phyloP scores from a whole-genome alignment of 2,888 invertebrate species.

The Leucozona laternaria region DNA sequence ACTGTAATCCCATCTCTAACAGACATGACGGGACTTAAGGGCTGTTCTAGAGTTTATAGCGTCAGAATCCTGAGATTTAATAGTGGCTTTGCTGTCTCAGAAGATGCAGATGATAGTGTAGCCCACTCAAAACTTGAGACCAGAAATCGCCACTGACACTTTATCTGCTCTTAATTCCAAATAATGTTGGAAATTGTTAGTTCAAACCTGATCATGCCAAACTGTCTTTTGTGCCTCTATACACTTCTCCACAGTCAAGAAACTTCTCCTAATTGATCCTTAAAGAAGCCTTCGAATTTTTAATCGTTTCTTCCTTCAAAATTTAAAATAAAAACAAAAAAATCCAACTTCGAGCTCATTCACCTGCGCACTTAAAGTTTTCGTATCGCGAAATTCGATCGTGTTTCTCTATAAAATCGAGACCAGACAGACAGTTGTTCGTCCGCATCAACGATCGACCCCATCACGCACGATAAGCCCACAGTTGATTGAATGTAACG shows the following conservation, averaged over 20 bases:
- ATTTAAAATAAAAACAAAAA: not conserved
- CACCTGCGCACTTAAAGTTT: conserved; percentile 57
- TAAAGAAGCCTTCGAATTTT: not conserved
- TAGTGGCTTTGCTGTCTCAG: too few species aligned
- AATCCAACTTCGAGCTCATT: conserved; percentile 20
- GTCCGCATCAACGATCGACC: conserved; percentile 16
- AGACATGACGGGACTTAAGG: too few species aligned
- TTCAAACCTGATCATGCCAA: too few species aligned
- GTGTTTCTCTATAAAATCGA: not conserved
- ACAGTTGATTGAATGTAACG: conserved; percentile 42
- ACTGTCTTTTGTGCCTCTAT: too few species aligned
- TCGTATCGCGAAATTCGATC: conserved; percentile 52
- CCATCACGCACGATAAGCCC: conserved; percentile 21
- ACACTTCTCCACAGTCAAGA: not conserved
- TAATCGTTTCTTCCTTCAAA: not conserved
- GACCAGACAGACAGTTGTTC: not conserved
- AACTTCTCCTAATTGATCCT: not conserved
- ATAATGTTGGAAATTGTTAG: too few species aligned
- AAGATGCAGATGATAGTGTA: too few species aligned
- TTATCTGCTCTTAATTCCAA: too few species aligned
- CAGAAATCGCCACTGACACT: too few species aligned
- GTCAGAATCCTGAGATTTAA: too few species aligned
- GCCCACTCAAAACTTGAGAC: too few species aligned
- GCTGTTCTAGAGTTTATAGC: too few species aligned
- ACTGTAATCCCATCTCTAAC: too few species aligned